These are phyloP conservation scores for Paraescarpia echinospica DNA, from an alignment of 1,140 invertebrate genomes.

Conservation along the genomic window DNA sequence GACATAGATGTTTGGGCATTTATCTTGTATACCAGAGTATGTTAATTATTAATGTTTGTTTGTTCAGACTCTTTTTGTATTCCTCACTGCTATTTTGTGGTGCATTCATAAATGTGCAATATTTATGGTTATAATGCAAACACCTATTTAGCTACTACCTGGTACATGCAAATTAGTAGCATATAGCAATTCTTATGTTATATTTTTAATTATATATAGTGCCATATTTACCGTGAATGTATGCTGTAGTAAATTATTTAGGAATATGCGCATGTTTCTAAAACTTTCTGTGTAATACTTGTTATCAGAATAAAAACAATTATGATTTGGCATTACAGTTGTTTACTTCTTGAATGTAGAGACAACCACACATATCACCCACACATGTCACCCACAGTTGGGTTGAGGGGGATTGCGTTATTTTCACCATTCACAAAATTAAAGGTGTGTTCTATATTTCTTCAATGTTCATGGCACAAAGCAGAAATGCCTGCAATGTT, in stretches of 20 bases:
- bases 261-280: background rate
- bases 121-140: background rate
- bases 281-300: background rate
- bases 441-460: background rate
- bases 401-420: background rate
- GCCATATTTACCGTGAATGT: background rate
- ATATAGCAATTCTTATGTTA: background rate
- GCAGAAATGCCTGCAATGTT: too few species aligned
- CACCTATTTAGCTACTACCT: background rate
- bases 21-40: background rate
- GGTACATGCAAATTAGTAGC: background rate
- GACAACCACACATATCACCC: background rate
- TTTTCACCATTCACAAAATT: background rate
- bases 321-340: background rate
- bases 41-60: background rate
- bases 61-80: background rate
- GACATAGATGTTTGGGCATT: background rate
- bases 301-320: background rate
- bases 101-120: background rate
- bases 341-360: background rate
- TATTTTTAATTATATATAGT: background rate
- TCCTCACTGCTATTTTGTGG: background rate
- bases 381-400: background rate
- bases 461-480: background rate
- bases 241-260: background rate